Evolutionary conservation across 2,113 vertebrate genomes (phyloP).

Genomic region (Lasiurus borealis): DNA sequence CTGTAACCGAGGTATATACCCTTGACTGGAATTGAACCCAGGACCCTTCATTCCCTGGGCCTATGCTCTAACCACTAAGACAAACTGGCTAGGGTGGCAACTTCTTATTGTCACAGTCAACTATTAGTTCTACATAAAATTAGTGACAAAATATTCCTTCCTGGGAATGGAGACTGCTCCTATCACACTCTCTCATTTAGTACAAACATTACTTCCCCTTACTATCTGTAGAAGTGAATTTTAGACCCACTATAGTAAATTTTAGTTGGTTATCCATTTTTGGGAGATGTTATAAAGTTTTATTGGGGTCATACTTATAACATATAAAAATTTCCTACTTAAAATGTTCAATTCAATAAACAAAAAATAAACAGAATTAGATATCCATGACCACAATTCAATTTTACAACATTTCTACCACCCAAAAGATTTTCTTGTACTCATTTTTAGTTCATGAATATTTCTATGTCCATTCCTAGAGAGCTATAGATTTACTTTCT

Average conservation of each 20-base stretch:
- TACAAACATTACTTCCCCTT: background rate
- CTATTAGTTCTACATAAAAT: background rate
- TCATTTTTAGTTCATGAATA: background rate
- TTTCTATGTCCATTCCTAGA: background rate
- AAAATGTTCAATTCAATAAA: background rate
- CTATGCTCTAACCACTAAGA: no score
- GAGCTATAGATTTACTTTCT: background rate
- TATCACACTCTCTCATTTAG: background rate
- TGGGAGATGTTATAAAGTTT: background rate
- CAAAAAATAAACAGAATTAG: background rate
- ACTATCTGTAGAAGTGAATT: background rate
- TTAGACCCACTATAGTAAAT: background rate
- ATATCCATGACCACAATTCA: background rate
- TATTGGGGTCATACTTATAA: background rate
- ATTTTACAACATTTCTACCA: background rate
- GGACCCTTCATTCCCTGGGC: no score
- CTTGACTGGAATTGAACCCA: no score
- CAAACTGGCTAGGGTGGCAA: background rate
- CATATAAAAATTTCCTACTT: background rate
- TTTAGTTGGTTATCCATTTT: background rate
- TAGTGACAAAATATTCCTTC: constrained; percentile 26
- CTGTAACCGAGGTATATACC: no score
- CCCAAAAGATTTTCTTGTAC: background rate
- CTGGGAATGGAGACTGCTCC: background rate
- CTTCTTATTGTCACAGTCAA: constrained; percentile 31